Evolutionary conservation across 2,888 invertebrate species (phyloP).

Genomic region (Pachycephus smyrnensis): DNA sequence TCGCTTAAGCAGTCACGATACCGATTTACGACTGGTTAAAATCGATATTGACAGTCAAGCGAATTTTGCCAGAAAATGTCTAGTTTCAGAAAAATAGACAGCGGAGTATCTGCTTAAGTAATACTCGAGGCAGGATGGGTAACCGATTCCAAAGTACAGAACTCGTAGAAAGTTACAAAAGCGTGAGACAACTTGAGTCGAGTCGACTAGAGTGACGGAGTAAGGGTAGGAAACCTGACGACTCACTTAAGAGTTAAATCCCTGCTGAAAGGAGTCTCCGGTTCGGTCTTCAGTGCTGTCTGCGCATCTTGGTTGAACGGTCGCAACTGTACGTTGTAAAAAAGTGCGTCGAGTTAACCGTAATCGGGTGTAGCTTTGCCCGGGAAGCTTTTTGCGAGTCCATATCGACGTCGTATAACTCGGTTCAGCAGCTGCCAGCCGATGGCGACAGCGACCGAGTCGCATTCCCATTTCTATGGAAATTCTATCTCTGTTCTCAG

Average conservation of each 20-base stretch:
- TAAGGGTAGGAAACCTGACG: not conserved
- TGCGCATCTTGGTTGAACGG: not conserved
- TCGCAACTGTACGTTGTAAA: not conserved
- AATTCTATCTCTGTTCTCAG: not conserved
- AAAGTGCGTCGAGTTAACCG: not conserved
- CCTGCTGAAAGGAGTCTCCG: not conserved
- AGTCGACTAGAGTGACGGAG: not conserved
- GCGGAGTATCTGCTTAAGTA: not conserved
- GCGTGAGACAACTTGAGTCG: not conserved
- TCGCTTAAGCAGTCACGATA: not conserved
- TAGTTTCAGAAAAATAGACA: not conserved
- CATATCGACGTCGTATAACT: not conserved
- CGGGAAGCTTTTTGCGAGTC: not conserved
- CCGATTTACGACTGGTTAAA: not conserved
- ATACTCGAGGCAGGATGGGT: not conserved
- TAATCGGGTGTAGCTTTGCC: not conserved
- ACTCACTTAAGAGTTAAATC: not conserved
- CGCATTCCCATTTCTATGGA: not conserved
- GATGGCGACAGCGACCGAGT: not conserved
- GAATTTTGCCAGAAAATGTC: not conserved
- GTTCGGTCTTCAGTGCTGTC: not conserved
- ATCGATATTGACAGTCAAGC: too few relatives aligned
- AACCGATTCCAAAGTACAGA: not conserved
- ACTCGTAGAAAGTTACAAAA: not conserved
- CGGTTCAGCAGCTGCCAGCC: not conserved